Percentiles rank a stretch among this genome's conserved stretches.
These are phyloP conservation scores for Eudemis profundana DNA, from an alignment of 2,888 invertebrate genomes.

Conservation along the genomic window DNA sequence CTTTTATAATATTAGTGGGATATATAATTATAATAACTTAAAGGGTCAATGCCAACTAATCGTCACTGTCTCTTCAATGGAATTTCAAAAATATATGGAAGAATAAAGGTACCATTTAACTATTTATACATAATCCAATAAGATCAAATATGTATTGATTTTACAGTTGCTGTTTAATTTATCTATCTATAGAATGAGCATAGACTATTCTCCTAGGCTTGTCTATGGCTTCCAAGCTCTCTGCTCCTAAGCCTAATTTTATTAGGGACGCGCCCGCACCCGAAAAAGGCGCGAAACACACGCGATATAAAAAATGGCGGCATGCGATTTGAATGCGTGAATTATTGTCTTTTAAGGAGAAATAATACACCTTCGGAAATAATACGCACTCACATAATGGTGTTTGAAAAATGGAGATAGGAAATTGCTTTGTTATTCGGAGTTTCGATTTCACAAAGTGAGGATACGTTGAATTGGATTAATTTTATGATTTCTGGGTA, in stretches of 20 bases:
- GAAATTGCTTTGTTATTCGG: constrained; percentile 50
- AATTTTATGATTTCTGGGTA: constrained; percentile 18
- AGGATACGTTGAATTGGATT: constrained; percentile 30
- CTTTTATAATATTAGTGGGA: too few species aligned
- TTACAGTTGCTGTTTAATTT: too few species aligned
- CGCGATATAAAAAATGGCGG: constrained; percentile 85
- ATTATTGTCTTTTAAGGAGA: constrained; percentile 82
- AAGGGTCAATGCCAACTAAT: too few species aligned
- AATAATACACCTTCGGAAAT: constrained; percentile 79
- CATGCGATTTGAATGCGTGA: constrained; percentile 84
- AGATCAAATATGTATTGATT: too few species aligned
- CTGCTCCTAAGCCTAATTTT: constrained; percentile 78
- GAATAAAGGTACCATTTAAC: too few species aligned
- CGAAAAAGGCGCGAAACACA: constrained; percentile 85
- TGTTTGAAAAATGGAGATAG: constrained; percentile 65
- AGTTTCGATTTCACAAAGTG: constrained; percentile 43
- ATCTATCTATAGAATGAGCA: not conserved
- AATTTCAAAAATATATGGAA: too few species aligned
- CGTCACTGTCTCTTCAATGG: too few species aligned
- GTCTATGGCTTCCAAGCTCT: constrained; percentile 65
- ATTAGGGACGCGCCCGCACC: constrained; percentile 83
- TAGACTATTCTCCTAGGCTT: constrained; percentile 33
- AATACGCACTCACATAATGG: constrained; percentile 66
- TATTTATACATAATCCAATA: too few species aligned
- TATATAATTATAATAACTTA: too few species aligned